These are phyloP conservation scores for Spodoptera littoralis DNA, from an alignment of 2,888 invertebrate species.

Conservation along the genomic window DNA sequence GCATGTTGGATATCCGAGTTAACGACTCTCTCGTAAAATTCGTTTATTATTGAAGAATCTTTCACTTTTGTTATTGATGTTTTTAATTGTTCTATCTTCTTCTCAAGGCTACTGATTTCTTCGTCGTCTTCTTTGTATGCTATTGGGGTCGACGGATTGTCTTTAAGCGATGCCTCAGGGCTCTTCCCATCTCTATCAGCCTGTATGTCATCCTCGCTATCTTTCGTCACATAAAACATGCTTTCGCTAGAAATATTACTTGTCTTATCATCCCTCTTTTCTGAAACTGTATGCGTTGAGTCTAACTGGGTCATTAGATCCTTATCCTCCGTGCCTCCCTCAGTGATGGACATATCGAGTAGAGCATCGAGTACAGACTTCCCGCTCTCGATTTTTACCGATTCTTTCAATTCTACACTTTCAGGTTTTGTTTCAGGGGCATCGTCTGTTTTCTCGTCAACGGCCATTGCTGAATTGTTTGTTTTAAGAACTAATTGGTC, in stretches of 20 bases:
- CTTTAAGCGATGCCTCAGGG: too few relatives aligned
- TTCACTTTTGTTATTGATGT: constrained; percentile 19
- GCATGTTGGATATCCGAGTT: constrained; percentile 47
- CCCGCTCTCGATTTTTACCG: constrained; percentile 20
- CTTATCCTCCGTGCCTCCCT: constrained; percentile 48
- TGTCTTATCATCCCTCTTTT: constrained; percentile 7
- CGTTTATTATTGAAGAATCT: constrained; percentile 43
- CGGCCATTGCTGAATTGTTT: neutral
- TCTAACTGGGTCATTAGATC: constrained; percentile 34
- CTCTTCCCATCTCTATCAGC: constrained; percentile 24
- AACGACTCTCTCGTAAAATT: constrained; percentile 53
- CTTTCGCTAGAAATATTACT: constrained; percentile 55
- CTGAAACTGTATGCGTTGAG: constrained; percentile 30
- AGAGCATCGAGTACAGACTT: constrained; percentile 62
- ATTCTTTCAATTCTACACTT: neutral
- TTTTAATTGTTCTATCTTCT: constrained; percentile 52
- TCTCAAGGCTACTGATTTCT: constrained; percentile 40
- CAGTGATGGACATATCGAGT: constrained; percentile 69
- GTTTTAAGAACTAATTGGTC: constrained; percentile 14
- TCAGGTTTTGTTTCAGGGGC: neutral
- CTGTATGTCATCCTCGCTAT: constrained; percentile 57
- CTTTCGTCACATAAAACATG: constrained; percentile 65
- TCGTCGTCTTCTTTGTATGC: constrained; percentile 48
- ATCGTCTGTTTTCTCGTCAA: neutral
- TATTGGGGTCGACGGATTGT: constrained; percentile 28